Conservation (phyloP, 2,113 vertebrate species). For the Numida meleagris region DNA sequence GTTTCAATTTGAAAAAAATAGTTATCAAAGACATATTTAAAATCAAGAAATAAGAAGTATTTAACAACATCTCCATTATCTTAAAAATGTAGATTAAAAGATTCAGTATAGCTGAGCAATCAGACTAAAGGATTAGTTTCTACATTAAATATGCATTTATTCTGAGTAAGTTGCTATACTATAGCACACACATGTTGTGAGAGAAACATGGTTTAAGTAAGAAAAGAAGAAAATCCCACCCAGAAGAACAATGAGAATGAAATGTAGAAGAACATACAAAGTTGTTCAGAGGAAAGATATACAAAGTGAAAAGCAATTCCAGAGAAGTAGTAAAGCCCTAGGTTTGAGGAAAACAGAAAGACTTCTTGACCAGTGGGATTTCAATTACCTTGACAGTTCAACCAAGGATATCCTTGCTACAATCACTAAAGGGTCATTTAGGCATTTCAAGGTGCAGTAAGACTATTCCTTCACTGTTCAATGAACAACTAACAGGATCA, state of each 20-base stretch:
- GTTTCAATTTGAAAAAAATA: background rate
- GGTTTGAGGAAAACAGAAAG: slow-evolving; percentile 21
- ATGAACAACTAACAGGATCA: slow-evolving; percentile 37
- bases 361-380: slow-evolving; percentile 8
- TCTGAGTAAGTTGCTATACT: background rate
- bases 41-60: background rate
- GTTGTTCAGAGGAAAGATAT: background rate
- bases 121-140: background rate
- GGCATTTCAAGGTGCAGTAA: slow-evolving; percentile 4
- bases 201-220: background rate
- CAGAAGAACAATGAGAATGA: background rate
- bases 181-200: background rate
- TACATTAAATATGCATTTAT: background rate
- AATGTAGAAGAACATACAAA: background rate
- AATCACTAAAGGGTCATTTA: slow-evolving; percentile 39
- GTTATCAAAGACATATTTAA: background rate
- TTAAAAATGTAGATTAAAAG: background rate
- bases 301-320: slow-evolving; percentile 31
- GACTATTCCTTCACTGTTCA: slow-evolving; percentile 20
- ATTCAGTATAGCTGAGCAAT: background rate
- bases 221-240: background rate
- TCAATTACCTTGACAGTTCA: slow-evolving; percentile 64
- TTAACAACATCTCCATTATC: background rate
- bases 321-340: background rate
- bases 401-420: slow-evolving; percentile 11